These are phyloP conservation scores for Amphipoea lucens DNA, from an alignment of 2,888 invertebrate species.

Conservation along the genomic window DNA sequence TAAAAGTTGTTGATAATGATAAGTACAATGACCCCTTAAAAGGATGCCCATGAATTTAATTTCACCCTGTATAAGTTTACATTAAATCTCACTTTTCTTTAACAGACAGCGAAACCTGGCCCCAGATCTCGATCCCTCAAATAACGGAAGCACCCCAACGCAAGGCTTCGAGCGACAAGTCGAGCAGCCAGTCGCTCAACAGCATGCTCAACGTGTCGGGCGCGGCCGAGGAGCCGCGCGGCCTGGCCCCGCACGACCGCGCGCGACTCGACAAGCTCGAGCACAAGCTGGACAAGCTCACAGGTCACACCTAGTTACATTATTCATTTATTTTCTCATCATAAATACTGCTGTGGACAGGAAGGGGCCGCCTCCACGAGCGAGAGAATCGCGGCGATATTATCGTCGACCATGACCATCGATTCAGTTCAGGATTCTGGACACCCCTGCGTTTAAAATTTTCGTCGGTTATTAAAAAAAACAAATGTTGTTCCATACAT, in stretches of 20 bases:
- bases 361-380: too few relatives aligned
- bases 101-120: constrained; percentile 86
- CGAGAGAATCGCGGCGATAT: too few relatives aligned
- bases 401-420: too few relatives aligned
- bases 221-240: constrained; percentile 53
- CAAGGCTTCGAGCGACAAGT: constrained; percentile 84
- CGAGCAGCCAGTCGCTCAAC: constrained; percentile 77
- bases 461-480: too few relatives aligned
- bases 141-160: constrained; percentile 85
- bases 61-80: background rate
- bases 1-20: too few relatives aligned
- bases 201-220: constrained; percentile 58
- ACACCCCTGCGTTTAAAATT: too few relatives aligned
- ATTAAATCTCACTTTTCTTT: background rate
- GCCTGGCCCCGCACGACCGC: constrained; percentile 45
- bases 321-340: background rate
- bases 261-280: constrained; percentile 70
- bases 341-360: background rate
- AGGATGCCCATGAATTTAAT: too few relatives aligned
- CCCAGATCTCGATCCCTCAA: constrained; percentile 86
- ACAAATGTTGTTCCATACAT: too few relatives aligned
- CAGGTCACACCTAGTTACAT: constrained; percentile 68
- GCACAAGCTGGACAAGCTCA: constrained; percentile 82
- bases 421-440: too few relatives aligned
- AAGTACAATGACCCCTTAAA: too few relatives aligned